A percentile compares a stretch with the other conserved stretches of the same genome.
phyloP scores from a whole-genome alignment of 92 coral and sea anemone genomes.

The Phymanthus crucifer region DNA sequence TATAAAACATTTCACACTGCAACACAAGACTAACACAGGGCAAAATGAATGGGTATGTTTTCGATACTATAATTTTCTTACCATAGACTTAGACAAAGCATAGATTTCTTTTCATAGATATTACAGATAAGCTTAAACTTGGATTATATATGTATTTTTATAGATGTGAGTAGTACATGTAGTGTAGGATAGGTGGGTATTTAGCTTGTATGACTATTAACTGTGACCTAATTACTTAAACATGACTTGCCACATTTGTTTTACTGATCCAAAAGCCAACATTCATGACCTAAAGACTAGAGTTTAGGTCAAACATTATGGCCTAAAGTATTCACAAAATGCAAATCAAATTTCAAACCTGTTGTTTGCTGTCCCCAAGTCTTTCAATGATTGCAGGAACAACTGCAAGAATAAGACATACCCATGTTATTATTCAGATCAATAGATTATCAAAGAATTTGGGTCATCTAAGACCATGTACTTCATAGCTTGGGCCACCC shows the following conservation, averaged over 20 bases:
- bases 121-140: too few species aligned
- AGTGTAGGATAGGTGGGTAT: too few species aligned
- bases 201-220: too few species aligned
- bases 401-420: conserved; percentile 51
- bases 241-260: background rate
- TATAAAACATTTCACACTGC: background rate
- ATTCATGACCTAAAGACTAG: background rate
- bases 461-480: background rate
- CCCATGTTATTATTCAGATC: background rate
- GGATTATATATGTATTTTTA: too few species aligned
- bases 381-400: conserved; percentile 89
- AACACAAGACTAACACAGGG: too few species aligned
- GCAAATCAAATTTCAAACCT: conserved; percentile 49
- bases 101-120: too few species aligned
- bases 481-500: background rate
- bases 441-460: conserved; percentile 12
- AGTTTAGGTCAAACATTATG: background rate
- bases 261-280: background rate
- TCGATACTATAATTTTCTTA: too few species aligned
- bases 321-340: background rate
- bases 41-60: too few species aligned
- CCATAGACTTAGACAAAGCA: too few species aligned
- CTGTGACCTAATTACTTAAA: too few species aligned
- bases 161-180: too few species aligned
- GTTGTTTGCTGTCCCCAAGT: conserved; percentile 95